These are phyloP conservation scores for Archegozetes longisetosus DNA, from an alignment of 1,140 invertebrate genomes.

Conservation along the genomic window DNA sequence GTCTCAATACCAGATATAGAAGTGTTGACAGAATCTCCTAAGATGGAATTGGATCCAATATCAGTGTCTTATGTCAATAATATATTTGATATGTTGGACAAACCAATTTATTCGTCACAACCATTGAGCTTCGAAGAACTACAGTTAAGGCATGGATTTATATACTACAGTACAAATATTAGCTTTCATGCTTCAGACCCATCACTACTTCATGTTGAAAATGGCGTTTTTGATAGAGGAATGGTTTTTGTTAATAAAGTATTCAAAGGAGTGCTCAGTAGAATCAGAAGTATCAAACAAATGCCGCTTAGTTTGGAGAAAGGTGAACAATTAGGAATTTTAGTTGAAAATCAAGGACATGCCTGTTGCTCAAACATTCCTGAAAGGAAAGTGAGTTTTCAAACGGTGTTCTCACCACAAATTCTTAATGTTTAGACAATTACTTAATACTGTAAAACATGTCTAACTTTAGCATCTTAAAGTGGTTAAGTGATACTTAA, in stretches of 20 bases:
- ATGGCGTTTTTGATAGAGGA: slow-evolving; percentile 56
- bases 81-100: not conserved
- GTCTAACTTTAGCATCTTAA: no score
- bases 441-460: no score
- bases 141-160: slow-evolving; percentile 37
- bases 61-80: not conserved
- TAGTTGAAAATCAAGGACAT: slow-evolving; percentile 22
- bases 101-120: no score
- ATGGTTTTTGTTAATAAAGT: slow-evolving; percentile 52
- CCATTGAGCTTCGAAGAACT: slow-evolving; percentile 15
- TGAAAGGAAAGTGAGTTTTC: slow-evolving; percentile 47
- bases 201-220: slow-evolving; percentile 36
- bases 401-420: no score
- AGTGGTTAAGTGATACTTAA: no score
- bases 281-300: slow-evolving; percentile 36
- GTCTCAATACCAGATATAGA: no score
- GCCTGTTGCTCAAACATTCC: slow-evolving; percentile 43
- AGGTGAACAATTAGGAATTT: slow-evolving; percentile 30
- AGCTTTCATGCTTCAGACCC: slow-evolving; percentile 34
- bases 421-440: no score
- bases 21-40: no score
- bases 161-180: slow-evolving; percentile 51
- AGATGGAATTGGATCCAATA: slow-evolving; percentile 20
- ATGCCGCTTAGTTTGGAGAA: slow-evolving; percentile 38
- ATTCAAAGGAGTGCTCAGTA: slow-evolving; percentile 40